These are phyloP conservation scores for Diglossa cyanea DNA, from an alignment of 2,797 vertebrate species.

Conservation along the genomic window DNA sequence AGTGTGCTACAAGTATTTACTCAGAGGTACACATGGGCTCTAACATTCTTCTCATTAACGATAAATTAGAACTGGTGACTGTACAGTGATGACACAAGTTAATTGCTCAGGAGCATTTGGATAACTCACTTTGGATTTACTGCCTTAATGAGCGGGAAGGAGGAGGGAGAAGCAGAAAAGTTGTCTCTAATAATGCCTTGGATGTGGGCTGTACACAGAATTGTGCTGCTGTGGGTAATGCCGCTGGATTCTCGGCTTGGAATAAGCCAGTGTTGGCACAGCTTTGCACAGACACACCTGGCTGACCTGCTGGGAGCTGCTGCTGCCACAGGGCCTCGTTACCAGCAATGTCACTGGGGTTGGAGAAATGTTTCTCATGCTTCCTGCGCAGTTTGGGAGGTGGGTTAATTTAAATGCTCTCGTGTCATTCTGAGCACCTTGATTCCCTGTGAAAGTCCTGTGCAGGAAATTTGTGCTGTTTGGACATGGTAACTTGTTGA, in stretches of 20 bases:
- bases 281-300: not conserved
- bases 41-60: not conserved
- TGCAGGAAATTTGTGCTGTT: rapidly evolving
- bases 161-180: not conserved
- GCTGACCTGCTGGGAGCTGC: not conserved
- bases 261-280: not conserved
- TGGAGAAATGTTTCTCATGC: not conserved
- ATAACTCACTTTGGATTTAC: not conserved
- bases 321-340: not conserved
- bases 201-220: not conserved
- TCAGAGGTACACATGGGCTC: not conserved
- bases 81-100: not conserved
- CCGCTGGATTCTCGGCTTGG: not conserved
- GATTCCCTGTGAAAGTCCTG: not conserved
- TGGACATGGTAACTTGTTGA: rapidly evolving
- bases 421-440: not conserved
- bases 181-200: not conserved
- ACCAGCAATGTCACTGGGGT: not conserved
- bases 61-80: not conserved
- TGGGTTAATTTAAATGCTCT: not conserved
- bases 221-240: not conserved
- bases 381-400: not conserved
- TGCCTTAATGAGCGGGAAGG: not conserved
- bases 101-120: not conserved
- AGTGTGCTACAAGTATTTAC: not conserved